Evolutionary conservation across 2,888 invertebrate genomes (phyloP).

Genomic region (Ariolimax columbianus): DNA sequence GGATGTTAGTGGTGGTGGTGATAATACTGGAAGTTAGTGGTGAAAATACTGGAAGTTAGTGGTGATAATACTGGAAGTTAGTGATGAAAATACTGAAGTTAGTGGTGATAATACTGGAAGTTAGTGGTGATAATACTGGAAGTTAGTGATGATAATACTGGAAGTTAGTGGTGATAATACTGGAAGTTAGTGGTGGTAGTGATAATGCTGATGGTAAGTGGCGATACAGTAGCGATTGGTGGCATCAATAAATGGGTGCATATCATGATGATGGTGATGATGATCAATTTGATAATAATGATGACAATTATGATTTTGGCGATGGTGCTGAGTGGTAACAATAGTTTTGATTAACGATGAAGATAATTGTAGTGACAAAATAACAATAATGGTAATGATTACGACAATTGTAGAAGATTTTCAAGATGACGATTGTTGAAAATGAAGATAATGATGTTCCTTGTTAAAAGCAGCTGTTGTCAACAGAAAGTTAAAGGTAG

Average conservation of each 20-base stretch:
- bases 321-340: not conserved
- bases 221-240: not conserved
- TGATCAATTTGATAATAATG: not conserved
- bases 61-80: too few relatives aligned
- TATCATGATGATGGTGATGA: too few relatives aligned
- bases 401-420: not conserved
- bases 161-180: not conserved
- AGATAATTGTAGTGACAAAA: not conserved
- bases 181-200: not conserved
- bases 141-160: not conserved
- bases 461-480: too few relatives aligned
- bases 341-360: not conserved
- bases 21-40: too few relatives aligned
- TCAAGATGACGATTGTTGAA: not conserved
- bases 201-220: not conserved
- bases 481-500: too few relatives aligned
- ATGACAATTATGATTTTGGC: not conserved
- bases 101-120: not conserved
- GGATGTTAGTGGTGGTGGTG: not conserved
- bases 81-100: not conserved
- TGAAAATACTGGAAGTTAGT: too few relatives aligned
- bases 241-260: not conserved
- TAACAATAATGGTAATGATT: not conserved
- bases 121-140: too few relatives aligned
- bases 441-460: not conserved